Percentiles rank a stretch among this genome's conserved stretches.
Conservation (phyloP, 2,888 invertebrate species). For the Ceraclea dissimilis region DNA sequence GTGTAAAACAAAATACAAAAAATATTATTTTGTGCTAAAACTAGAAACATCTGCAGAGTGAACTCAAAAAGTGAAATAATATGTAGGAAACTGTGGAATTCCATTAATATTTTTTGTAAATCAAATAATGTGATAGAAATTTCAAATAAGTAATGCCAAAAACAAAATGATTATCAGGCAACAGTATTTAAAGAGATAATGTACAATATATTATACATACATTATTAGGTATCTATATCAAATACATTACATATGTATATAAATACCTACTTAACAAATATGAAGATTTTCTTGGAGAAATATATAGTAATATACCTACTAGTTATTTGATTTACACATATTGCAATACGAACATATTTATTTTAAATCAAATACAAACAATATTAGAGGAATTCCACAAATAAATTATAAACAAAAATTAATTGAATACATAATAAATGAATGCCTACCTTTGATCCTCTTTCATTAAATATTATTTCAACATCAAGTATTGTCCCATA, state of each 20-base stretch:
- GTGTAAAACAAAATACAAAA: no score
- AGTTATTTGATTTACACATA: no score
- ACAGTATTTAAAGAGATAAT: not conserved
- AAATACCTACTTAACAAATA: no score
- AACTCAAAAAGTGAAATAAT: not conserved
- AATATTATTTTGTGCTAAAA: no score
- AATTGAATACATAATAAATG: constrained; percentile 28
- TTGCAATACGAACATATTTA: no score
- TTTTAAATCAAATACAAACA: no score
- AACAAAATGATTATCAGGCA: not conserved
- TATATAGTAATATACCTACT: no score
- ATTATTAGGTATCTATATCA: no score
- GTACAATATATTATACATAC: not conserved
- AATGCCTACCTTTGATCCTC: constrained; percentile 96
- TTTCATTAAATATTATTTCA: constrained; percentile 99
- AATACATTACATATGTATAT: no score
- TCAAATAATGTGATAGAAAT: no score
- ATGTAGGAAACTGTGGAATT: not conserved
- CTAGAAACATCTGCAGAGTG: not conserved
- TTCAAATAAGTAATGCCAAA: no score
- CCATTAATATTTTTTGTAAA: not conserved
- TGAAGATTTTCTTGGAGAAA: no score
- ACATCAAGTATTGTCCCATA: constrained; percentile 98
- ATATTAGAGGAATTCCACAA: not conserved
- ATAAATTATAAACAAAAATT: constrained; percentile 16